Conservation (phyloP, 2,797 vertebrate species). For the Nyctalus aviator region DNA sequence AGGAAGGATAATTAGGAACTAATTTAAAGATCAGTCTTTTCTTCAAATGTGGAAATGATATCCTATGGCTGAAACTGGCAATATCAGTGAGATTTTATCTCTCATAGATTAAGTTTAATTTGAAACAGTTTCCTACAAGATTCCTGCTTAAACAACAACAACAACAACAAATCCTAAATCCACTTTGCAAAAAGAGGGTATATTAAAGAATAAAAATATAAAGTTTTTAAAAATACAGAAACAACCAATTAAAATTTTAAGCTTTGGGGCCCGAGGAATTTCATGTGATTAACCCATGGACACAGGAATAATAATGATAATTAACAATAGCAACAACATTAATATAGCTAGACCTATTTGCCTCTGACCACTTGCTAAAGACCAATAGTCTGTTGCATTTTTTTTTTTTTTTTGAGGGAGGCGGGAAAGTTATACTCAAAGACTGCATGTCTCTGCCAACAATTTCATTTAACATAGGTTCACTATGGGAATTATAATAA, state of each 20-base stretch:
- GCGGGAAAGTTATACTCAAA: not conserved
- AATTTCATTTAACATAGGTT: not conserved
- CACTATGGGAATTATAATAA: not conserved
- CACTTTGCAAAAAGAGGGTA: not conserved
- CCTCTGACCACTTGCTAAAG: not conserved
- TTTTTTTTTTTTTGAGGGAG: not conserved
- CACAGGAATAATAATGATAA: not conserved
- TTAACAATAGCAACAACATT: not conserved
- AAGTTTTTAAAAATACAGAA: not conserved
- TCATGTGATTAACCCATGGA: not conserved
- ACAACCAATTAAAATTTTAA: not conserved
- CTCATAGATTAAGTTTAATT: not conserved
- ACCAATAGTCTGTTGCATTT: not conserved
- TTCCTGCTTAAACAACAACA: not conserved
- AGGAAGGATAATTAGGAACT: not conserved
- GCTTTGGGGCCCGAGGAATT: not conserved
- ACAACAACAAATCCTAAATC: not conserved
- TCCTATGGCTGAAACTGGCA: not conserved
- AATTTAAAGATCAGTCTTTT: not conserved
- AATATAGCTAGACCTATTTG: not conserved
- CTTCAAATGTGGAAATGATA: not conserved
- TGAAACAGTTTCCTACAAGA: not conserved
- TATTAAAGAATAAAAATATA: not conserved
- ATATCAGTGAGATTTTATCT: not conserved
- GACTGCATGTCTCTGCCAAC: not conserved